These are phyloP conservation scores for Myocastor coypus DNA, from an alignment of 2,113 vertebrate species.

Conservation along the genomic window DNA sequence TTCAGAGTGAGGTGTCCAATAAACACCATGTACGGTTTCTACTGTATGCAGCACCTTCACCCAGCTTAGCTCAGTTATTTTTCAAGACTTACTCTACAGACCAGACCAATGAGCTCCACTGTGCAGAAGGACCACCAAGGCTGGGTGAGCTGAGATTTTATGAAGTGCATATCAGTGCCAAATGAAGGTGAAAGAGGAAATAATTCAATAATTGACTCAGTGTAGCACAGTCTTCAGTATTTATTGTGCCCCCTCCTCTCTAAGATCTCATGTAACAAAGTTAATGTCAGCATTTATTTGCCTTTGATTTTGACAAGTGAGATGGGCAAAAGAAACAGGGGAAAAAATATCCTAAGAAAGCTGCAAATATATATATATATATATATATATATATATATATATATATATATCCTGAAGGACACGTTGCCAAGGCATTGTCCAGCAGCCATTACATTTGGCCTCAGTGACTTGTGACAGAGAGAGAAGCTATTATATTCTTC, in stretches of 20 bases:
- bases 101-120: background rate
- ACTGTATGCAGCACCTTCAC: background rate
- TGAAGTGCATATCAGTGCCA: background rate
- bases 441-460: background rate
- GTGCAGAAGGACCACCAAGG: background rate
- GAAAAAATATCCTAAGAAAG: background rate
- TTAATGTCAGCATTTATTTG: constrained; percentile 36
- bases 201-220: background rate
- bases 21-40: background rate
- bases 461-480: background rate
- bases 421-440: too few relatives aligned
- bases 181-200: background rate
- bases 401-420: background rate
- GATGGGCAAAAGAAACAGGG: background rate
- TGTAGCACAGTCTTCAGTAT: background rate
- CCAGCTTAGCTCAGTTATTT: background rate
- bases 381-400: too few relatives aligned
- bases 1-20: background rate
- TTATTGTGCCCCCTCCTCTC: background rate
- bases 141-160: background rate
- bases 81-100: background rate
- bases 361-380: background rate
- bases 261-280: background rate
- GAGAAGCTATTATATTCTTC: too few relatives aligned
- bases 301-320: background rate